These are phyloP conservation scores for Microcebus griseorufus DNA, from an alignment of 2,113 vertebrate species.

Conservation along the genomic window DNA sequence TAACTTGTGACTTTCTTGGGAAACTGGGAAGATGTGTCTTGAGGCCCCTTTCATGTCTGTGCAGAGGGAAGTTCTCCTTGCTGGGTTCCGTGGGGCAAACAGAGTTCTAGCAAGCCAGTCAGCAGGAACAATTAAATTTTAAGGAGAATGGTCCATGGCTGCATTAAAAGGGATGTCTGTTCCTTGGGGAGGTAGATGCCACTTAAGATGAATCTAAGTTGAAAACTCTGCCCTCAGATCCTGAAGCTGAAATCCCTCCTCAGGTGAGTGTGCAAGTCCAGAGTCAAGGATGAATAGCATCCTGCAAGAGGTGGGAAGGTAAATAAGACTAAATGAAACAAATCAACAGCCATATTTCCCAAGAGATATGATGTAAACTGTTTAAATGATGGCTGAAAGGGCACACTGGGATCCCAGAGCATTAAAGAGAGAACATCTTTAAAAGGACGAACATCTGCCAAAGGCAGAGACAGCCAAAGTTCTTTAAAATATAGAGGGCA, in stretches of 20 bases:
- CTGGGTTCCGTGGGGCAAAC: background rate
- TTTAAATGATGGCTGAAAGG: background rate
- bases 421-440: background rate
- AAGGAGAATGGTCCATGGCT: background rate
- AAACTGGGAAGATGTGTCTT: background rate
- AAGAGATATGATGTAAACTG: background rate
- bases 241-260: background rate
- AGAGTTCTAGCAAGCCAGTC: background rate
- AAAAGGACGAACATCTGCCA: background rate
- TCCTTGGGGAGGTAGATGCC: background rate
- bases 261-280: background rate
- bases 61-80: background rate
- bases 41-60: background rate
- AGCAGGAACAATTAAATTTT: background rate
- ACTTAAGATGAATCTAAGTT: background rate
- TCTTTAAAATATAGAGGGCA: background rate
- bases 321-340: background rate
- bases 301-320: background rate
- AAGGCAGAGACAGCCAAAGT: background rate
- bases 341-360: background rate
- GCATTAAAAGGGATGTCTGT: background rate
- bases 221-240: background rate
- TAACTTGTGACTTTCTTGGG: accelerated
- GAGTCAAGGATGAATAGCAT: background rate
- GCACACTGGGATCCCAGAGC: background rate